Base-by-base conservation (phyloP, 2,888 invertebrate species). In the Cryptus viduatorius region DNA sequence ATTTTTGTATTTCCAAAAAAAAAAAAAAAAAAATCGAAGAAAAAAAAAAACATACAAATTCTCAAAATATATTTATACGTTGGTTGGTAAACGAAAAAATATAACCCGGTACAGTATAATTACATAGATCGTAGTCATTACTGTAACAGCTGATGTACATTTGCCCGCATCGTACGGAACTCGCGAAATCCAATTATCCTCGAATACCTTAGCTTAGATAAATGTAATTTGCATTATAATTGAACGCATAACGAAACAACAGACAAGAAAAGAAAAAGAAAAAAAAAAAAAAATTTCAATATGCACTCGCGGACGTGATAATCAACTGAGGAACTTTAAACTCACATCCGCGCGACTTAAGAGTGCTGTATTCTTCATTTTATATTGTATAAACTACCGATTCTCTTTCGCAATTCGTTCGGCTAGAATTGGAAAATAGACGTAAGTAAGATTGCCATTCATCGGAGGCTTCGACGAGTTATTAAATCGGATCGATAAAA, bases 31-130 rank as follows among this genome's bases (percentile, higher is more conserved):
- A 24, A 24, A 24, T 24, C 24, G 24, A 24, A 24, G 77, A 67
- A 82, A 86, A 77, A 81, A 83, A 77, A 87, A 75, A 81, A 76
- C 68, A 71, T 75, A 82, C 79, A 86, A 77, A 86, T 87, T 86
- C 79, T 86, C 82, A 87, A 89, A 89, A 90, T 90, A 91, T 91
- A 91, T 92, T 92, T 91, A 89, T 92, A 91, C 90, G 87, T 90
- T 89, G 88, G 61, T 83, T 87, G 75, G 86, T 87, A 83, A 83
- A 83, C 37, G 37, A 83, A 82, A 82, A 75, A 72, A 69, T 65
- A 78, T 73, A 68, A 77, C 16, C 59, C 29, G 48, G 48, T 71
- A 71, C 48, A 61, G 10, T 73, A 53, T 64, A 75, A 84, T 77
- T 72, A 59, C 37, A 53, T 79, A 75, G 68, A 64, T 19, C 69